These are phyloP conservation scores for Cremastobaeus sp. DNA, from an alignment of 2,888 invertebrate genomes.

Conservation along the genomic window DNA sequence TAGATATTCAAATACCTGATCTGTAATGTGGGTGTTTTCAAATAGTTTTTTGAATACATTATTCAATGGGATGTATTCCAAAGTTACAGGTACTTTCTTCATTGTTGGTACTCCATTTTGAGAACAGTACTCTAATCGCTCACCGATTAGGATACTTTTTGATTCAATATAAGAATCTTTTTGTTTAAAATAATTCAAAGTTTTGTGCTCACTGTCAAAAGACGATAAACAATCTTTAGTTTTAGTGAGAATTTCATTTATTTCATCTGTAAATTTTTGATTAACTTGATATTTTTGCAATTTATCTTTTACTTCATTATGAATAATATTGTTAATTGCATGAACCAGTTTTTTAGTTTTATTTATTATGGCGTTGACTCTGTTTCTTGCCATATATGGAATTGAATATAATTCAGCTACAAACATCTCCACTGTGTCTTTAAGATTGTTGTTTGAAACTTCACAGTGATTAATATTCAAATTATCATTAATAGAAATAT, in stretches of 20 bases:
- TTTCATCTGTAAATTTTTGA: not conserved
- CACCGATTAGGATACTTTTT: constrained; percentile 31
- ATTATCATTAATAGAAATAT: no score
- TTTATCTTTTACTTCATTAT: no score
- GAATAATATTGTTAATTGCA: no score
- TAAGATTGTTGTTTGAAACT: no score
- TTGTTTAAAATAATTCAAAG: constrained; percentile 7
- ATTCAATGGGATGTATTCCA: constrained; percentile 59
- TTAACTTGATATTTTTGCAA: not conserved
- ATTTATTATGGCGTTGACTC: not conserved
- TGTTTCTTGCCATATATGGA: not conserved
- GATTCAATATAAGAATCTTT: constrained; percentile 38
- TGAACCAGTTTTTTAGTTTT: not conserved
- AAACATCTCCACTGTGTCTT: not conserved
- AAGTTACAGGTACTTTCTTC: constrained; percentile 33
- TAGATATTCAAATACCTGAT: constrained; percentile 6
- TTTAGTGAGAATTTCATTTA: not conserved
- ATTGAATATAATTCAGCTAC: not conserved
- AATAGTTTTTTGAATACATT: constrained; percentile 58
- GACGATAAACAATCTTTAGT: not conserved
- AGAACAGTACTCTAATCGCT: constrained; percentile 42
- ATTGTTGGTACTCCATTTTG: constrained; percentile 16
- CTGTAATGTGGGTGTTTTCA: constrained; percentile 14
- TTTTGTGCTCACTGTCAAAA: constrained; percentile 19
- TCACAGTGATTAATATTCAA: no score